Conservation (phyloP, 64 coral and sea anemone genomes). For the Anthopleura sola region DNA sequence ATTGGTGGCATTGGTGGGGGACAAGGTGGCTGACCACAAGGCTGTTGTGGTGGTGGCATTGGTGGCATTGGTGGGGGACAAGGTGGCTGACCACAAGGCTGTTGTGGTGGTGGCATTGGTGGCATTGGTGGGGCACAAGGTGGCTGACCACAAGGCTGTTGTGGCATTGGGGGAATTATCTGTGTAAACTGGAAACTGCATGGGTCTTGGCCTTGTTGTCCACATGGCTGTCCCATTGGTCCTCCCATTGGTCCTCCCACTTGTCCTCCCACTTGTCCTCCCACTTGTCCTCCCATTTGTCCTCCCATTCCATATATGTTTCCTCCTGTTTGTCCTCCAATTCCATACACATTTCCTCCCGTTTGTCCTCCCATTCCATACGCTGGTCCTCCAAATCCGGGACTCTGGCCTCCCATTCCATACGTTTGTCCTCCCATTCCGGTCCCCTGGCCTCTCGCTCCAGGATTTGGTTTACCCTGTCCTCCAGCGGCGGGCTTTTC, state of each 20-base stretch:
- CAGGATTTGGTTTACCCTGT: not conserved
- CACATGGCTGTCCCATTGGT: conserved; percentile 35
- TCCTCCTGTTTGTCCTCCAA: conserved; percentile 1
- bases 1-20: not conserved
- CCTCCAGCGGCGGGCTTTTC: not conserved
- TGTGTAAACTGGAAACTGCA: conserved; percentile 6
- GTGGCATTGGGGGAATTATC: conserved; percentile 28
- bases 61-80: conserved; percentile 26
- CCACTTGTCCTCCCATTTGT: conserved; percentile 9
- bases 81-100: conserved; percentile 32
- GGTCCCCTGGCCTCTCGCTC: not conserved
- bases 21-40: not conserved
- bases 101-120: conserved; percentile 31
- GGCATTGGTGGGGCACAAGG: not conserved
- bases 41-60: conserved; percentile 1
- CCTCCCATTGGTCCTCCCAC: conserved; percentile 10
- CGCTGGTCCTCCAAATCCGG: not conserved
- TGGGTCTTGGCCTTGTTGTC: conserved; percentile 30
- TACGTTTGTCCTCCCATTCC: not conserved
- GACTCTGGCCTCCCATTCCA: not conserved
- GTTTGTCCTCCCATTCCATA: conserved; percentile 8
- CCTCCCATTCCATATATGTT: not conserved
- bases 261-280: not conserved
- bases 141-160: conserved; percentile 8
- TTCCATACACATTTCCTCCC: too few species aligned